Evolutionary conservation across 2,797 vertebrate genomes (phyloP), one percentile per base, ranked within the genome.

Genomic region (Myotis myotis): DNA sequence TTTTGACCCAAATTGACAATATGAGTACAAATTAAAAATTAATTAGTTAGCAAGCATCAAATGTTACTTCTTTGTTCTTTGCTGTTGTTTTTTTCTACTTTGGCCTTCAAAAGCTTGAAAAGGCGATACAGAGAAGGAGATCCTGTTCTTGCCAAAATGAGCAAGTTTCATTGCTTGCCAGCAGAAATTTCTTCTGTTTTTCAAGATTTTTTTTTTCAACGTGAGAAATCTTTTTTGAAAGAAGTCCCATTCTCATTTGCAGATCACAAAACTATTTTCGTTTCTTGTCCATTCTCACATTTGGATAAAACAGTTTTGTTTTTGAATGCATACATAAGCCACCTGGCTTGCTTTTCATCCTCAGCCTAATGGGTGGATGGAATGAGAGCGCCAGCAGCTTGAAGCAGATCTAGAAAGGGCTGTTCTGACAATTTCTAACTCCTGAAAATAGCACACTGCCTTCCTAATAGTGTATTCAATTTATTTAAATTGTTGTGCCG

Each of bases 181-280:
- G 80, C 6, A 80, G 47, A 89, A 62, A 41, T 91, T 57, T 85
- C 51, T 95, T 90, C 87, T 78, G 6, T 76, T 57, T 60, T 94
- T 87, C 47, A 94, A 86, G 64, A 60, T 78, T 55, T 74, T 72
- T 82, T 62, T 78, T 55, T 87, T 68, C 51, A 82, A 47, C 28
- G 5, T 62, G 53, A 84, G 38, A 96, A 95, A 75, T 86, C 20
- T 64, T 38, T 91, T 89, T 89, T 92, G 78, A 94, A 96, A 92
- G 68, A 41, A 51, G 44, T 75, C 13, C 55, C 76, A 60, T 92
- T 95, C 92, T 97, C 95, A 95, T 97, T 96, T 96, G 53, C 92
- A 95, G 87, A 96, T 96, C 91, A 93, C 75, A 96, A n/a, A 80
- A 88, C 88, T 96, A 87, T 96, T 96, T 97, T 93, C 4, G 1